Percentiles rank a stretch among this genome's conserved stretches.
These are phyloP conservation scores for Globodera rostochiensis DNA, from an alignment of 1,140 invertebrate genomes.

Conservation along the genomic window DNA sequence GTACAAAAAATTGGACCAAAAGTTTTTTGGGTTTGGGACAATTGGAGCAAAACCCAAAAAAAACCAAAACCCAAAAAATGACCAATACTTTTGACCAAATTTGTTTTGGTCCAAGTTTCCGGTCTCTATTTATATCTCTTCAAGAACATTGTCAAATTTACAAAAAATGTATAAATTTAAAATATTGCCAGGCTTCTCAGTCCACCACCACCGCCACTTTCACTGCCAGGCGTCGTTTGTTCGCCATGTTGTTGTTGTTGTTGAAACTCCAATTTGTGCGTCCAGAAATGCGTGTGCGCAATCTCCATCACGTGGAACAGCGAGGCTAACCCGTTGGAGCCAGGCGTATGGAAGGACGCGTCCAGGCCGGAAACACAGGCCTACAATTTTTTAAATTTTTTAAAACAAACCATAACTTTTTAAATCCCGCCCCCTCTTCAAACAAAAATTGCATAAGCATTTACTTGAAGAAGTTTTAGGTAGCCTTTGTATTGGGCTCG, in stretches of 20 bases:
- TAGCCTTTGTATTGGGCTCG: constrained; percentile 93
- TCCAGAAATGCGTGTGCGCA: constrained; percentile 97
- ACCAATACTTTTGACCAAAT: too few relatives aligned
- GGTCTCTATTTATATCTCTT: too few relatives aligned
- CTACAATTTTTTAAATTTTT: not conserved
- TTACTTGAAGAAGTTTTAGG: constrained; percentile 81
- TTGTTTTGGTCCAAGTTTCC: too few relatives aligned
- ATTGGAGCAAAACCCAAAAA: too few relatives aligned
- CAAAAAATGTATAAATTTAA: too few relatives aligned
- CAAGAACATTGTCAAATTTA: too few relatives aligned
- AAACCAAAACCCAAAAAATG: too few relatives aligned
- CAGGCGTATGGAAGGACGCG: constrained; percentile 87
- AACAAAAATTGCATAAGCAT: not conserved
- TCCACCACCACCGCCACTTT: not conserved
- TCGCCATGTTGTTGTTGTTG: not conserved
- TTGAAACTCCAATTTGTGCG: constrained; percentile 3
- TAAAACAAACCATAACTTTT: not conserved
- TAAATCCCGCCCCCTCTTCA: not conserved
- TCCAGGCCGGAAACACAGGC: constrained; percentile 76
- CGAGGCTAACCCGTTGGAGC: constrained; percentile 92
- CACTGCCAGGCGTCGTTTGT: not conserved
- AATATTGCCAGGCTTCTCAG: constrained; percentile 13
- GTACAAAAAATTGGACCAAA: too few relatives aligned
- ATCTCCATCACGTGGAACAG: constrained; percentile 80
- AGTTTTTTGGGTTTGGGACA: too few relatives aligned